These are phyloP conservation scores for Tangara arthus DNA, from an alignment of 2,797 vertebrate genomes.

Conservation along the genomic window DNA sequence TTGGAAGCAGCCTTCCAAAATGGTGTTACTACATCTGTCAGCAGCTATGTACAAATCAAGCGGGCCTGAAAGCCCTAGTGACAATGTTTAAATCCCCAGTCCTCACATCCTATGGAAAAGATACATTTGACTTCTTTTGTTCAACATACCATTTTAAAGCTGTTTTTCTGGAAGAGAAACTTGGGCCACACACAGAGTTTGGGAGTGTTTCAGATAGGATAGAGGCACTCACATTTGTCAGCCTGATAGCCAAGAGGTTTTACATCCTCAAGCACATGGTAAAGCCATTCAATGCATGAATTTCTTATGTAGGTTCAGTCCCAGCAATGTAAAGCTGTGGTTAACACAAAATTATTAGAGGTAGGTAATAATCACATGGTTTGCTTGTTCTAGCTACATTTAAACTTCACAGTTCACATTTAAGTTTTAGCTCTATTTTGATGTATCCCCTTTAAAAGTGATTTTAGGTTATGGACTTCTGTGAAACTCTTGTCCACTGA, in stretches of 20 bases:
- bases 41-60: not conserved
- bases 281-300: not conserved
- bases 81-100: not conserved
- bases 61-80: not conserved
- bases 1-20: not conserved
- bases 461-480: not conserved
- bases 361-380: not conserved
- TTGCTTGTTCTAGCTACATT: not conserved
- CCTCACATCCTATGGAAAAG: not conserved
- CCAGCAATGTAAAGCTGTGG: not conserved
- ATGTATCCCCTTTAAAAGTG: not conserved
- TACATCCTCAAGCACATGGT: not conserved
- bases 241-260: not conserved
- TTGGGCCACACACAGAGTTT: not conserved
- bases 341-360: not conserved
- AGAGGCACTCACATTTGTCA: not conserved
- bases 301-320: not conserved
- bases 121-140: not conserved
- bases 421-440: not conserved
- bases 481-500: not conserved
- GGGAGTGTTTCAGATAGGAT: not conserved
- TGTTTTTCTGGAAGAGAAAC: not conserved
- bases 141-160: not conserved
- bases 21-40: not conserved
- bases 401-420: not conserved